Evolutionary conservation across 2,797 vertebrate genomes (phyloP).

Genomic region (Hemitrygon akajei): DNA sequence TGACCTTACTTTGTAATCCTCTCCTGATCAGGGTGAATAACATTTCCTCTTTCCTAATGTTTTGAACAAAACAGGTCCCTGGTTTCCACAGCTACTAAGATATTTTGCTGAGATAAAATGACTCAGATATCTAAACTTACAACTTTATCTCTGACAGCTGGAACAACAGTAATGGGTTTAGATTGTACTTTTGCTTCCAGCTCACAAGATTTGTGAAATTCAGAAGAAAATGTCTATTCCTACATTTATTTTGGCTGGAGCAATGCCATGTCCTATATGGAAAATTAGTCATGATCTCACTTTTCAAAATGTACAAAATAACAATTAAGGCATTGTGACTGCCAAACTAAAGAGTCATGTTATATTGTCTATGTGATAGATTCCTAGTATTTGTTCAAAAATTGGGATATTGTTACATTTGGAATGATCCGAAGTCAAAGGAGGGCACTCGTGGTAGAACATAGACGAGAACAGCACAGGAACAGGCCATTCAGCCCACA

Average conservation of each 20-base stretch:
- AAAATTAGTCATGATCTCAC: slow-evolving; percentile 13
- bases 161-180: not conserved
- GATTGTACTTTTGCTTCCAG: not conserved
- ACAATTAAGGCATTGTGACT: not conserved
- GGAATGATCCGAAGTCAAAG: not conserved
- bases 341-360: not conserved
- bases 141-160: not conserved
- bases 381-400: not conserved
- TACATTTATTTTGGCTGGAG: not conserved
- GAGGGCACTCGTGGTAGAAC: not conserved
- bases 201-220: not conserved
- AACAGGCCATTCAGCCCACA: no score
- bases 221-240: not conserved
- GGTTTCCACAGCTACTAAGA: slow-evolving; percentile 28
- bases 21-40: not conserved
- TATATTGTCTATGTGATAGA: not conserved
- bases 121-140: not conserved
- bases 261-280: not conserved
- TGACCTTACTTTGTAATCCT: slow-evolving; percentile 13
- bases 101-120: not conserved
- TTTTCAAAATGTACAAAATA: slow-evolving; percentile 9
- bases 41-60: slow-evolving; percentile 29
- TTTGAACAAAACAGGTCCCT: not conserved
- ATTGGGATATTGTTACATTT: not conserved
- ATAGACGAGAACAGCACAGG: no score